Evolutionary conservation across 2,113 vertebrate genomes (phyloP).

Genomic region (Corydoras sp.): DNA sequence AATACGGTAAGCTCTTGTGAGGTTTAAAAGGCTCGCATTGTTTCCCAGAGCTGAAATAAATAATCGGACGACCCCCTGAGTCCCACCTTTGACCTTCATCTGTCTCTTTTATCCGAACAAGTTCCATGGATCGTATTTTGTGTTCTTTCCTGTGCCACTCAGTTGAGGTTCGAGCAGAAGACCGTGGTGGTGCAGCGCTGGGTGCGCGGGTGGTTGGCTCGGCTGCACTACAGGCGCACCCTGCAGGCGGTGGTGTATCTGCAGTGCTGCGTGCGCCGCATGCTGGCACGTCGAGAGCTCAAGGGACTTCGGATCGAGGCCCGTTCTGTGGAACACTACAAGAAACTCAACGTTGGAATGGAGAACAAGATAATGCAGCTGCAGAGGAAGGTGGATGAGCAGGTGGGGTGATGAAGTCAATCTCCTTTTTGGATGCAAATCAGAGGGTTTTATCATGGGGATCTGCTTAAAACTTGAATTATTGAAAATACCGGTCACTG

Average conservation of each 20-base stretch:
- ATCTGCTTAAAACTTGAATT: no score
- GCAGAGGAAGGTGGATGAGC: conserved; percentile 87
- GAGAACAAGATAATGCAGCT: conserved; percentile 98
- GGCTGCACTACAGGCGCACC: conserved; percentile 61
- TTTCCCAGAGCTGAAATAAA: background rate
- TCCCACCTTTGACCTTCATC: no score
- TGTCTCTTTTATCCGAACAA: no score
- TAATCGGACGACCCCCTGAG: background rate
- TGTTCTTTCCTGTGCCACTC: background rate
- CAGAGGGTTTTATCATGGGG: no score
- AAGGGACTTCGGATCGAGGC: conserved; percentile 91
- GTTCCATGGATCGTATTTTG: background rate
- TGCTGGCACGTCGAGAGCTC: conserved; percentile 82
- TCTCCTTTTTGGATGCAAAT: background rate
- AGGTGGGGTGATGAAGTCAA: conserved; percentile 63
- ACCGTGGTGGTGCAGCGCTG: conserved; percentile 80
- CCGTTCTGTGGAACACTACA: conserved; percentile 88
- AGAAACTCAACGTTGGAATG: conserved; percentile 88
- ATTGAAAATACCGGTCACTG: no score
- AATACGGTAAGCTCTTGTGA: no score
- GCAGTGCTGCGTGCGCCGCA: conserved; percentile 87
- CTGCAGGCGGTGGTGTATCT: conserved; percentile 75
- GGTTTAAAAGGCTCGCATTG: no score
- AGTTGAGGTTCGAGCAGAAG: conserved; percentile 84
- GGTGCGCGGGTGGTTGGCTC: conserved; percentile 78